Base-by-base conservation (phyloP, 1,140 invertebrate species). In the Panulirus ornatus region DNA sequence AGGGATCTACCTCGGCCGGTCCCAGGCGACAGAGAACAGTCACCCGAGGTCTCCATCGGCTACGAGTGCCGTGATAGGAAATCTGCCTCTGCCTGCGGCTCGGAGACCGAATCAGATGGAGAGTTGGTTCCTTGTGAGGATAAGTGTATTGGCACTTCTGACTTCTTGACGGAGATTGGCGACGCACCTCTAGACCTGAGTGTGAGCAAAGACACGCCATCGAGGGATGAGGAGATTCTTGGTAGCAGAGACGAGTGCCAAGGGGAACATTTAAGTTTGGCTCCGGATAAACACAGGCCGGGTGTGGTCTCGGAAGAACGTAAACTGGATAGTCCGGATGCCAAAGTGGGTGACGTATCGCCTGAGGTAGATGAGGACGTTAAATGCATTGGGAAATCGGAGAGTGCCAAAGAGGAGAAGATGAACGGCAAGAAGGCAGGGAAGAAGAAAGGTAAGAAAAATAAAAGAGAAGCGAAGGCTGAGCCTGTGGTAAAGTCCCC, bases 401-500 rank as follows among this genome's bases (percentile, higher is more conserved):
- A 90, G 47, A 90, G 88, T 58, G 75, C 30, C 16, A 90, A 90
- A 70, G 88, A 84, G 34, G 81, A 85, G 8, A 89, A 89, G 44
- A 71, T 81, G 0, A 85, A 63, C 14, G 82, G 83, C 11, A 90
- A 90, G 40, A 90, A 90, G 40, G 42, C 22, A 54, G 73, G 73
- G 47, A 90, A 90, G 38, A 90, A 90, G 63, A 90, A 90, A 71
- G 88, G 88, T 6, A 90, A 85, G 73, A 90, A 90, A 70, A 90
- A 85, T 51, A 90, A 90, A 38, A 58, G 82, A 30, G 88, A 90
- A 2, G 73, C 36, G 0, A 90, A 84, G 27, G 38, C 47, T 8
- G 88, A 90, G 47, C 22, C 70, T 47, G 36, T 44, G 14, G 73
- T 40, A 2, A 71, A 30, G 19, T 58, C 71, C 34, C 5, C 30